Conservation (phyloP, 2,797 vertebrate species). For the Erpetoichthys calabaricus region DNA sequence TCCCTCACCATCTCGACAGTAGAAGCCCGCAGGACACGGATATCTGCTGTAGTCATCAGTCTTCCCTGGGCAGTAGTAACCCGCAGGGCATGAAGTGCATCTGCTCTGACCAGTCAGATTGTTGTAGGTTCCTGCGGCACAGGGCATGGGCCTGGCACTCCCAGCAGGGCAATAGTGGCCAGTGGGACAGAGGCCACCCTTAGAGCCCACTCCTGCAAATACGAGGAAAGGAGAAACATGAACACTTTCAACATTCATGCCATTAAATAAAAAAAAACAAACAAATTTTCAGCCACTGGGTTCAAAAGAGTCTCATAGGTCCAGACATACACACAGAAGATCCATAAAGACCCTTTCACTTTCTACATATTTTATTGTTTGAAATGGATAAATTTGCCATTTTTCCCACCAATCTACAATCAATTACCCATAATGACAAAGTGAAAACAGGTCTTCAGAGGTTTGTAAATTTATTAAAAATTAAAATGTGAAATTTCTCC, state of each 20-base stretch:
- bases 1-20: conserved; percentile 69
- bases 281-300: neutral
- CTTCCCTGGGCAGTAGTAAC: conserved; percentile 77
- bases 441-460: too few relatives aligned
- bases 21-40: conserved; percentile 77
- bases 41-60: conserved; percentile 52
- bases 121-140: conserved; percentile 68
- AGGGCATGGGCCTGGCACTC: conserved; percentile 49
- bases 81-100: conserved; percentile 66
- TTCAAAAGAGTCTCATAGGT: neutral
- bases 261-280: neutral
- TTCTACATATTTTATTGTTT: too few relatives aligned
- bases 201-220: conserved; percentile 41
- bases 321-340: neutral
- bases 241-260: neutral
- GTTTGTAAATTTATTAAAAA: too few relatives aligned
- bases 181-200: conserved; percentile 57
- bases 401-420: too few relatives aligned
- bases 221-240: conserved; percentile 11
- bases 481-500: too few relatives aligned
- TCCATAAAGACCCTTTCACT: too few relatives aligned
- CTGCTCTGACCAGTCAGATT: conserved; percentile 59
- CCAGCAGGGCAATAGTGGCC: conserved; percentile 73
- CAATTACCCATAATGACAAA: too few relatives aligned
- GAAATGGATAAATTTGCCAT: too few relatives aligned